These are phyloP conservation scores for Scaptomyza hsui DNA, from an alignment of 1,140 invertebrate species.

Conservation along the genomic window DNA sequence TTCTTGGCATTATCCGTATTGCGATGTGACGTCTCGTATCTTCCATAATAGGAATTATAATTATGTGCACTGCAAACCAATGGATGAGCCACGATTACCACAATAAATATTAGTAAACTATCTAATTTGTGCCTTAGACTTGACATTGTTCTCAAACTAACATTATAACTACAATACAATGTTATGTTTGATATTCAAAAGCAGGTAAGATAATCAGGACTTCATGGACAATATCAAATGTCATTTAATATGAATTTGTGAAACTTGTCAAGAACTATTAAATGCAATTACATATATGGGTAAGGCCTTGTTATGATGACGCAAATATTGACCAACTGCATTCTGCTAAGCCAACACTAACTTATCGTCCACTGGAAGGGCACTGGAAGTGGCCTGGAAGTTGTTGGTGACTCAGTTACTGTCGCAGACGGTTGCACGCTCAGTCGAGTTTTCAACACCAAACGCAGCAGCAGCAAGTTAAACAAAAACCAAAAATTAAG, in stretches of 20 bases:
- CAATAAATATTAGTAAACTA: slow-evolving; percentile 43
- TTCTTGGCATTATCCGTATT: no score
- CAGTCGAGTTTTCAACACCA: slow-evolving; percentile 62
- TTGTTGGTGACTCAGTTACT: slow-evolving; percentile 50
- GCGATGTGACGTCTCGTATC: neutral
- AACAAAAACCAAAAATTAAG: neutral
- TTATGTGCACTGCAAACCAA: neutral
- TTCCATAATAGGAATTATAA: slow-evolving; percentile 6
- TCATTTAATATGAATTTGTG: neutral
- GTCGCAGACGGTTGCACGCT: slow-evolving; percentile 7
- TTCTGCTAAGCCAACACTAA: neutral
- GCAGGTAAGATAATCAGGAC: no score
- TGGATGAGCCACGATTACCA: slow-evolving; percentile 12
- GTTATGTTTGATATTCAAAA: no score
- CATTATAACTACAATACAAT: slow-evolving; percentile 11
- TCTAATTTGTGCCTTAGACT: slow-evolving; percentile 21
- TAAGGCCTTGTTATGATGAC: slow-evolving; percentile 21
- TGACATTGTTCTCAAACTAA: slow-evolving; percentile 60
- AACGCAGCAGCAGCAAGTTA: slow-evolving; percentile 30
- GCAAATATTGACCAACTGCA: slow-evolving; percentile 28
- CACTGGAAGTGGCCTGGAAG: slow-evolving; percentile 62
- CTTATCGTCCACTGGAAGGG: slow-evolving; percentile 25
- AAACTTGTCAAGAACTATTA: neutral
- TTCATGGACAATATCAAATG: neutral
- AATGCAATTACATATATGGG: slow-evolving; percentile 14